Evolutionary conservation across 2,888 invertebrate species (phyloP), one percentile per base, ranked within the genome.

Genomic region (Spisula subtruncata): DNA sequence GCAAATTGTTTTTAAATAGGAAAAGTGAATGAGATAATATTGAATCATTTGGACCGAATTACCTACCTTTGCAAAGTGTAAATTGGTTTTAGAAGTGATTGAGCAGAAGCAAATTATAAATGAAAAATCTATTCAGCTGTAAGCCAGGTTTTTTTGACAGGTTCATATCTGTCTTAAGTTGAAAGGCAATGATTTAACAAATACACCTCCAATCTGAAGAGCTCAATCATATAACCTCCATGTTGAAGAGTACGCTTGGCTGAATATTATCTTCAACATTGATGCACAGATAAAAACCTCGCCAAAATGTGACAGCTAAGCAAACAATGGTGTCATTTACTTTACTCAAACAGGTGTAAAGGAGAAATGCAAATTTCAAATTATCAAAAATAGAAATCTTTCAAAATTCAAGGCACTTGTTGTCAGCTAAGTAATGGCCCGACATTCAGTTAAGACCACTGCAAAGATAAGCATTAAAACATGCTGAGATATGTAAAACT

Each of bases 311-410:
- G 83, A 83, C 83, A 83, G 46, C 46, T 25, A 83, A 46, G 66
- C 83, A 66, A 71, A 83, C 56, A 83, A 60, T 16, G 83, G 83
- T 83, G 83, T 71, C 83, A 66, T 83, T 83, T 83, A 83, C 66
- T 2, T 60, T 46, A 83, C 71, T 46, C 60, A 83, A 54, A 82
- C 82, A 54, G 29, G 60, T 66, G 60, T 66, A 25, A 25, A 66
- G n/a, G 60, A 25, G 60, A 66, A 66, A 66, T 66, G 60, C 25
- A 66, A 66, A 66, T 66, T 25, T 10, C 25, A n/a, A 25, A 66
- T 66, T 66, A 66, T 66, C 60, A 66, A 66, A 66, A 66, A 60
- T 25, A 66, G 25, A 25, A 66, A 66, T 25, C 25, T 25, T 66
- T 25, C 12, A n/a, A 66, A 66, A 66, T 25, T 66, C 10, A 66